Percentiles rank a stretch among this genome's conserved stretches.
Conservation (phyloP, 2,888 invertebrate genomes). For the Gibbula magus region DNA sequence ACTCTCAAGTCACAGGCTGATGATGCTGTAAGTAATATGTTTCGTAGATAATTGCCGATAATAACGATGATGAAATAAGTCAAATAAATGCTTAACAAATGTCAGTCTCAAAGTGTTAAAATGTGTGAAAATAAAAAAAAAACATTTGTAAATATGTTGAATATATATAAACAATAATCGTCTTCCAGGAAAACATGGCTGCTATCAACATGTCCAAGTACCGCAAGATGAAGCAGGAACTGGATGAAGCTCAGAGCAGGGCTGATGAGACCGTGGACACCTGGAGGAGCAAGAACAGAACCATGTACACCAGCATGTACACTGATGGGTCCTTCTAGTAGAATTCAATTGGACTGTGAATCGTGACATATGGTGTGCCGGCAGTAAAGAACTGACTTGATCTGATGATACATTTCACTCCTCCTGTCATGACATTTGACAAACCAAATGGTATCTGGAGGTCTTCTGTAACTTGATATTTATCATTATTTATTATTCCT, state of each 20-base stretch:
- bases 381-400: too few species aligned
- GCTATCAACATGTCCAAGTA: slow-evolving; percentile 23
- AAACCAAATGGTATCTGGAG: too few species aligned
- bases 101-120: too few species aligned
- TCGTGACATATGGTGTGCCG: too few species aligned
- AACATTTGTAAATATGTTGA: too few species aligned
- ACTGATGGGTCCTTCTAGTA: background rate
- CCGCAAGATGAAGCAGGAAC: slow-evolving; percentile 14
- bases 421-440: too few species aligned
- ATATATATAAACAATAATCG: background rate
- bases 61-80: background rate
- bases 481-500: too few species aligned
- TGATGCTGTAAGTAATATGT: slow-evolving; percentile 82
- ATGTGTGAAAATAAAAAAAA: too few species aligned
- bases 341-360: too few species aligned
- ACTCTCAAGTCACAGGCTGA: slow-evolving; percentile 99
- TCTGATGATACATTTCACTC: too few species aligned
- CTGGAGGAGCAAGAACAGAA: slow-evolving; percentile 60
- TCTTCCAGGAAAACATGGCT: slow-evolving; percentile 8
- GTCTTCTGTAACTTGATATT: too few species aligned
- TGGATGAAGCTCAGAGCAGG: slow-evolving; percentile 21
- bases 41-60: background rate
- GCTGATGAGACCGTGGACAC: slow-evolving; percentile 70
- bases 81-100: too few species aligned
- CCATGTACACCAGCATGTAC: background rate